phyloP scores from a whole-genome alignment of 2,113 vertebrate genomes.

The Ptilorrhoa leucosticta region DNA sequence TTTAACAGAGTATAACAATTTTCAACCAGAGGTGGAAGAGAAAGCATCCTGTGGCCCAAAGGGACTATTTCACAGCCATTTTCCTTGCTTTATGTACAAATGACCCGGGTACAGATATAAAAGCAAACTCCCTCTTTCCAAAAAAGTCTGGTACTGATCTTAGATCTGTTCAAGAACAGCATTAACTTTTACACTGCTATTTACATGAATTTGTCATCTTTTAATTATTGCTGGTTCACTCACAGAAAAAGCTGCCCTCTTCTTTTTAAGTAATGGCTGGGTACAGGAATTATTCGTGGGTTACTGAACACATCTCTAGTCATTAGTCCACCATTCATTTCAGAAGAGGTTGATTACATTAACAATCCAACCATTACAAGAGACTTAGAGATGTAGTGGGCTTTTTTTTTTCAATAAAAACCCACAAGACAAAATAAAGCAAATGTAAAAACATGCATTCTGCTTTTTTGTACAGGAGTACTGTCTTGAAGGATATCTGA shows the following conservation, averaged over 20 bases:
- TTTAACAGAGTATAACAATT: neutral
- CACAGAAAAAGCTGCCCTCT: neutral
- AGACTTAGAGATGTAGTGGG: neutral
- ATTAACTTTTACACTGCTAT: neutral
- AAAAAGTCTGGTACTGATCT: neutral
- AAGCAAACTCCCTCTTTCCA: neutral
- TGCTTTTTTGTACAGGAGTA: neutral
- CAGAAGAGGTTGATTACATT: constrained; percentile 14
- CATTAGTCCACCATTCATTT: neutral
- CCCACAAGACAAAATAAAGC: neutral
- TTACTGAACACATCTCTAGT: constrained; percentile 51
- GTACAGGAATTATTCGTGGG: neutral
- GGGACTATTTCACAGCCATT: neutral
- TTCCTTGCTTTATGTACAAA: neutral
- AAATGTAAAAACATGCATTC: neutral
- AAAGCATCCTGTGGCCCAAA: neutral
- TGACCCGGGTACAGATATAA: neutral
- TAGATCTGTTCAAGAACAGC: neutral
- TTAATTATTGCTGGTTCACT: constrained; percentile 2
- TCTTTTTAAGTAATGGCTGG: neutral
- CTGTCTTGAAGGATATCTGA: neutral
- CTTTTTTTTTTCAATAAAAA: neutral
- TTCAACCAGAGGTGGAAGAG: neutral
- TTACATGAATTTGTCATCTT: constrained; percentile 1
- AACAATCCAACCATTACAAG: neutral